phyloP scores from a whole-genome alignment of 2,113 vertebrate species.

The Dasyurus viverrinus region DNA sequence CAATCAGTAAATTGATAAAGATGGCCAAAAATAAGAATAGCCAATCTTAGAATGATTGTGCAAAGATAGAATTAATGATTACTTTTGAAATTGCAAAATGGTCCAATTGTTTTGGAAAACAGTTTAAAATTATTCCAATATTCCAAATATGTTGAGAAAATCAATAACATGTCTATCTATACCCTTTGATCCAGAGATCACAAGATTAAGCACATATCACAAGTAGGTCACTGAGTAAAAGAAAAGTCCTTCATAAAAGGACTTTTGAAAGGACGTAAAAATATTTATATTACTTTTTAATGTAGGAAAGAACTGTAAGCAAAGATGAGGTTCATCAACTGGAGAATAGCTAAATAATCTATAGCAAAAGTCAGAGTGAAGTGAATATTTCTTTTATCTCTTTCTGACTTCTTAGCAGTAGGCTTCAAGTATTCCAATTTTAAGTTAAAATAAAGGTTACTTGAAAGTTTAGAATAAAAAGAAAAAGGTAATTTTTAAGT shows the following conservation, averaged over 20 bases:
- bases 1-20: background rate
- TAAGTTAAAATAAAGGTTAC: background rate
- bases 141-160: background rate
- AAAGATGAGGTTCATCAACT: background rate
- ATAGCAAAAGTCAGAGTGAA: background rate
- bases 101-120: background rate
- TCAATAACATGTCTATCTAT: background rate
- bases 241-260: background rate
- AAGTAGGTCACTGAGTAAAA: background rate
- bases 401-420: background rate
- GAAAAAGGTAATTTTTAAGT: background rate
- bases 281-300: background rate
- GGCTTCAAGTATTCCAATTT: background rate
- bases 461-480: background rate
- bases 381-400: background rate
- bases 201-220: background rate
- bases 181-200: background rate
- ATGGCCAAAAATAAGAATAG: background rate
- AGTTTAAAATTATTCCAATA: background rate
- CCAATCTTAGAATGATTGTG: background rate
- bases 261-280: too few relatives aligned
- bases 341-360: background rate
- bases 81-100: background rate
- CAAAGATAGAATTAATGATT: background rate
- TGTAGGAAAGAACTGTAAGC: background rate